Evolutionary conservation across 37 sponge, comb jelly and placozoan species (phyloP).

Genomic region (Dysidea cf. avara): DNA sequence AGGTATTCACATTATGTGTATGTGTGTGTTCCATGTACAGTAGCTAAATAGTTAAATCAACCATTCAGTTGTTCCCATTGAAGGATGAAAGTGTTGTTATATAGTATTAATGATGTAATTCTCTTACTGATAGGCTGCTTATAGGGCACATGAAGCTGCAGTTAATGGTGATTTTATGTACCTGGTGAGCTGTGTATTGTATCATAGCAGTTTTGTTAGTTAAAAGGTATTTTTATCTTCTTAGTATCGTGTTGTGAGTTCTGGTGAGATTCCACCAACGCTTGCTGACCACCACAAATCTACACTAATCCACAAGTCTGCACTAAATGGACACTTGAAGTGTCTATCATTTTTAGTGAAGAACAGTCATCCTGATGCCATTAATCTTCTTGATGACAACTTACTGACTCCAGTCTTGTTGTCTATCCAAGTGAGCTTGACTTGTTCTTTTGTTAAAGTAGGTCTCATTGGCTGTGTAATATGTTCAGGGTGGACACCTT

Average conservation of each 20-base stretch:
- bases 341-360: slow-evolving; percentile 40
- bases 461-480: background rate
- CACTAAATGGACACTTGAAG: slow-evolving; percentile 43
- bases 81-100: background rate
- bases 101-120: background rate
- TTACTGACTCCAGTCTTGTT: slow-evolving; percentile 71
- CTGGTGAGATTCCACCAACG: slow-evolving; percentile 40
- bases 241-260: slow-evolving; percentile 49
- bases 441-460: background rate
- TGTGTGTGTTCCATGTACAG: too few relatives aligned
- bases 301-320: slow-evolving; percentile 68
- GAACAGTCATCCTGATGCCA: slow-evolving; percentile 25
- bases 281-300: slow-evolving; percentile 31
- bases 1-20: too few relatives aligned
- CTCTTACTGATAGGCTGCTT: too few relatives aligned
- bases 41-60: too few relatives aligned
- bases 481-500: slow-evolving; percentile 52
- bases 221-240: background rate
- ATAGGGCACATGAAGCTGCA: slow-evolving; percentile 59
- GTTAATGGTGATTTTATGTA: slow-evolving; percentile 55
- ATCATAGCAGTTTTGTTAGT: background rate
- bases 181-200: slow-evolving; percentile 51
- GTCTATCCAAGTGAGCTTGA: slow-evolving; percentile 59
- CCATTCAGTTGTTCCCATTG: too few relatives aligned
- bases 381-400: slow-evolving; percentile 51